Conservation (phyloP, 2,888 invertebrate genomes). For the Imbricaverruca yamaguchii region DNA sequence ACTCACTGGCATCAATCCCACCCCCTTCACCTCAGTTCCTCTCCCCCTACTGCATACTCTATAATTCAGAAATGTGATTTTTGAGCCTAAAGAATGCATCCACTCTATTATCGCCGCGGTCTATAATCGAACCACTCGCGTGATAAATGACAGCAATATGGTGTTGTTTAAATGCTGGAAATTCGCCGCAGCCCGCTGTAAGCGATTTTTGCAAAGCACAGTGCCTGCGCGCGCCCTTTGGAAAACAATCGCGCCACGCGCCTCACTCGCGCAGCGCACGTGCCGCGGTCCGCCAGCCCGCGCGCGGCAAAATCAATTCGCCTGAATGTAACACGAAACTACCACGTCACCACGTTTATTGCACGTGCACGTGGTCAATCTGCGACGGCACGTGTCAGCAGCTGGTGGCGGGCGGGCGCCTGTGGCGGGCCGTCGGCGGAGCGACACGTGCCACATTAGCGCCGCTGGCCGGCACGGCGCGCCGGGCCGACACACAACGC, state of each 20-base stretch:
- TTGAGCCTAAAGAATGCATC: no score
- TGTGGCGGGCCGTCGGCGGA: not conserved
- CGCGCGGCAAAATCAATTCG: not conserved
- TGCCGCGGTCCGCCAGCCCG: not conserved
- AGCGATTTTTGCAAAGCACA: not conserved
- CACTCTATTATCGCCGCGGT: no score
- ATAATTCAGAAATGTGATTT: not conserved
- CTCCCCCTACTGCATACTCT: not conserved
- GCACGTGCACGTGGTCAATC: slow-evolving; percentile 18
- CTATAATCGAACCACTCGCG: not conserved
- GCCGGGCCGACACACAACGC: no score
- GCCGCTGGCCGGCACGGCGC: not conserved
- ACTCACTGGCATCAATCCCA: no score
- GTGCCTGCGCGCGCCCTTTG: not conserved
- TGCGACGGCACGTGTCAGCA: slow-evolving; percentile 7
- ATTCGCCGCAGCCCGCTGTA: not conserved
- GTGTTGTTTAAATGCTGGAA: not conserved
- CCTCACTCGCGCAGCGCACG: not conserved
- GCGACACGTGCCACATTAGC: not conserved
- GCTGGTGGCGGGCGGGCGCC: not conserved
- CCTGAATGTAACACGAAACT: slow-evolving; percentile 6
- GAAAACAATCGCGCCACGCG: not conserved
- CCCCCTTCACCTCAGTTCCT: no score
- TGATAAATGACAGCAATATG: not conserved
- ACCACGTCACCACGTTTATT: slow-evolving; percentile 4